phyloP scores from a whole-genome alignment of 2,113 vertebrate species.

The Pica pica region DNA sequence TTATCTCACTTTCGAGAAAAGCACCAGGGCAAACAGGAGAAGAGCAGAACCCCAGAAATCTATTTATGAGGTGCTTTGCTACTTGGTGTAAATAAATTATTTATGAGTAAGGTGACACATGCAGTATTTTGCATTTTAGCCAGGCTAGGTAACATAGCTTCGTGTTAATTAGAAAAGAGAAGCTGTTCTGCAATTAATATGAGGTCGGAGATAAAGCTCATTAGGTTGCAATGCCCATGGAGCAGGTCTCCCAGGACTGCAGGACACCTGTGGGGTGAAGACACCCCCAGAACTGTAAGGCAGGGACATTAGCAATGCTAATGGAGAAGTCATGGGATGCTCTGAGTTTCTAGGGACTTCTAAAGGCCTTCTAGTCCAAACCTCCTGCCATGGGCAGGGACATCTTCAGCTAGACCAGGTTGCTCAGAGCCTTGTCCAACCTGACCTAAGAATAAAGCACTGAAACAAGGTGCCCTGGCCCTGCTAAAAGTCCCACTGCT shows the following conservation, averaged over 20 bases:
- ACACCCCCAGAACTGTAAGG: background rate
- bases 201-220: background rate
- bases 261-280: background rate
- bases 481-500: accelerated
- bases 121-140: background rate
- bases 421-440: background rate
- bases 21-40: background rate
- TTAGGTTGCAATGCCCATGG: background rate
- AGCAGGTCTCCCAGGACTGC: background rate
- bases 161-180: slow-evolving; percentile 16
- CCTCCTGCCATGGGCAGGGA: background rate
- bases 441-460: background rate
- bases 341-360: background rate
- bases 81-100: background rate
- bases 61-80: background rate
- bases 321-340: background rate
- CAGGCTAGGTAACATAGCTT: background rate
- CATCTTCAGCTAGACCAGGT: background rate
- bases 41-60: background rate
- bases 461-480: background rate
- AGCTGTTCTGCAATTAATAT: background rate
- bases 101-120: background rate
- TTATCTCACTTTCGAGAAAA: background rate
- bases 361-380: background rate
- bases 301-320: background rate